Evolutionary conservation across 2,797 vertebrate species (phyloP), one percentile per base, ranked within the genome.

Genomic region (Cynopterus sphinx): DNA sequence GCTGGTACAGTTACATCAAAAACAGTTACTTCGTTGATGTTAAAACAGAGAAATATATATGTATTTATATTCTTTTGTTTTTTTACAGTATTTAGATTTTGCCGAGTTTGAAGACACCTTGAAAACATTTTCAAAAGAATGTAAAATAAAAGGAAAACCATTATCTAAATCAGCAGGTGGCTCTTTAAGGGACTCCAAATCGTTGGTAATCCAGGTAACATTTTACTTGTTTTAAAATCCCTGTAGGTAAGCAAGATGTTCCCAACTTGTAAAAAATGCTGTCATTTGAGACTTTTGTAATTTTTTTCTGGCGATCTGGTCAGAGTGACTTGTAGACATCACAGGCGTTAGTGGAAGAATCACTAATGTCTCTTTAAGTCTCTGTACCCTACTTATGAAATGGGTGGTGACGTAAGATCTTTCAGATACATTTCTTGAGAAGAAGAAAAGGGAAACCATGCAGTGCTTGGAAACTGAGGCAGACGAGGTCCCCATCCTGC

Each of bases 91-190:
- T 97, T 98, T 99, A 90, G 99, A 98, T 94, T 99, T 99, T 98
- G 99, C 98, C 0, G 99, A 99, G 81, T 99, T 99, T 98, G 99
- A 99, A 94, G 99, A 99, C 65, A 99, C 99, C 0, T 96, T 99
- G 95, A 98, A 98, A 88, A 98, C 98, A n/a, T 99, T 99, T 97
- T 98, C 99, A 82, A 99, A 99, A 57, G 99, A 99, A 91, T 99
- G 99, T 97, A 99, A 99, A 98, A 97, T 96, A 57, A 99, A 99
- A 98, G 99, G 99, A 61, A 99, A 99, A 89, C 98, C 98, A 0
- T 97, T 99, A 26, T 98, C 98, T 71, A 99, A 99, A 95, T 96
- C 98, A 85, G 96, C 97, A 83, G 97, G 98, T 87, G 98, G 97
- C 96, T 96, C 97, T 77, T 93, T 97, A 31, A 98, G 98, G 96